Percentiles rank a stretch among this genome's conserved stretches.
Conservation (phyloP, 2,797 vertebrate species). For the Hoplostethus mediterraneus region DNA sequence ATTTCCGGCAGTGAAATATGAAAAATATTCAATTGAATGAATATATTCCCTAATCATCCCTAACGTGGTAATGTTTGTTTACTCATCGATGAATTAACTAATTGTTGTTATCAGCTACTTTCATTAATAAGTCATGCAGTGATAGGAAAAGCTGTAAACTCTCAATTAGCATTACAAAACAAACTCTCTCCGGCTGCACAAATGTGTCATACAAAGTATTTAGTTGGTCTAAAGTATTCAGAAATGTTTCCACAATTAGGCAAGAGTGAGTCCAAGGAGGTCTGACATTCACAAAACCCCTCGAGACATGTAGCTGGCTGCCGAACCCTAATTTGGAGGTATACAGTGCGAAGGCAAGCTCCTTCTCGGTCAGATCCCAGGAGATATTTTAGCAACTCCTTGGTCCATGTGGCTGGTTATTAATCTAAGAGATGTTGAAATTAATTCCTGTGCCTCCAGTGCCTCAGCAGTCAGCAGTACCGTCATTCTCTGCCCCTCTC, state of each 20-base stretch:
- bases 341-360: constrained; percentile 33
- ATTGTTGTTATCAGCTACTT: constrained; percentile 26
- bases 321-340: constrained; percentile 51
- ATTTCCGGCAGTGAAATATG: constrained; percentile 25
- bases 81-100: constrained; percentile 40
- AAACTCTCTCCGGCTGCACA: background rate
- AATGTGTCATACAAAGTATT: constrained; percentile 16
- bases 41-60: constrained; percentile 43
- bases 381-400: constrained; percentile 54
- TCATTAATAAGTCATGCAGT: constrained; percentile 29
- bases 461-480: constrained; percentile 39
- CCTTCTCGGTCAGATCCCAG: constrained; percentile 37
- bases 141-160: constrained; percentile 3
- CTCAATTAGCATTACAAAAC: constrained; percentile 12
- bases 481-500: constrained; percentile 45
- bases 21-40: constrained; percentile 20
- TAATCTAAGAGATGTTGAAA: constrained; percentile 56
- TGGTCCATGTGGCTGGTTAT: constrained; percentile 55
- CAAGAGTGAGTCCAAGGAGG: constrained; percentile 6
- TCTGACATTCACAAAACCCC: constrained; percentile 45
- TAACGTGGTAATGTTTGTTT: constrained; percentile 37
- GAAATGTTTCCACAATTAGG: constrained; percentile 19
- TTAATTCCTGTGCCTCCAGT: constrained; percentile 33
- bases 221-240: constrained; percentile 21
- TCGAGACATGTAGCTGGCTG: background rate